These are phyloP conservation scores for Aselliscus stoliczkanus DNA, from an alignment of 2,797 vertebrate genomes.

Conservation along the genomic window DNA sequence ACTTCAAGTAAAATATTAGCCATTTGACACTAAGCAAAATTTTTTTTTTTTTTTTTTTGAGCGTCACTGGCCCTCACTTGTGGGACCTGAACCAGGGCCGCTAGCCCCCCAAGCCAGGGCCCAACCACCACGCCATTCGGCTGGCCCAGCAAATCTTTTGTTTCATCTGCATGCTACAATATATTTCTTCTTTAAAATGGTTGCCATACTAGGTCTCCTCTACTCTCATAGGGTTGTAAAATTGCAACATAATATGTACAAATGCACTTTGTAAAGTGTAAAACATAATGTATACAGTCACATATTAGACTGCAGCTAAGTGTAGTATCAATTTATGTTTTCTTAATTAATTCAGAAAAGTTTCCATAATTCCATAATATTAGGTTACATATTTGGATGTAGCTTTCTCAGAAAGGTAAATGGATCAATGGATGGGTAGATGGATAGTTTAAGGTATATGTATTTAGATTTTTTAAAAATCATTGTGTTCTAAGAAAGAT, in stretches of 20 bases:
- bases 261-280: background rate
- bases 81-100: too few relatives aligned
- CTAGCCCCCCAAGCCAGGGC: too few relatives aligned
- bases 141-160: too few relatives aligned
- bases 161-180: background rate
- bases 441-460: background rate
- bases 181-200: background rate
- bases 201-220: background rate
- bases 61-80: too few relatives aligned
- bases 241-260: background rate
- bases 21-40: accelerated
- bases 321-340: background rate
- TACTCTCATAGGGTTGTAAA: background rate
- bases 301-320: background rate
- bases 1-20: background rate
- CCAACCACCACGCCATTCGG: too few relatives aligned
- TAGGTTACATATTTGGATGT: background rate
- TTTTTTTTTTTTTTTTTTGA: too few relatives aligned
- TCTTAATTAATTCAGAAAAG: background rate
- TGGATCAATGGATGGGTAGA: background rate
- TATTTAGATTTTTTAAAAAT: background rate
- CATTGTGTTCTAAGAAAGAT: background rate
- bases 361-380: background rate
- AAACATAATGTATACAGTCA: background rate
- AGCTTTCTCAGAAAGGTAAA: background rate